These are phyloP conservation scores for Microcebus ravelobensis DNA, from an alignment of 2,113 vertebrate species.

Conservation along the genomic window DNA sequence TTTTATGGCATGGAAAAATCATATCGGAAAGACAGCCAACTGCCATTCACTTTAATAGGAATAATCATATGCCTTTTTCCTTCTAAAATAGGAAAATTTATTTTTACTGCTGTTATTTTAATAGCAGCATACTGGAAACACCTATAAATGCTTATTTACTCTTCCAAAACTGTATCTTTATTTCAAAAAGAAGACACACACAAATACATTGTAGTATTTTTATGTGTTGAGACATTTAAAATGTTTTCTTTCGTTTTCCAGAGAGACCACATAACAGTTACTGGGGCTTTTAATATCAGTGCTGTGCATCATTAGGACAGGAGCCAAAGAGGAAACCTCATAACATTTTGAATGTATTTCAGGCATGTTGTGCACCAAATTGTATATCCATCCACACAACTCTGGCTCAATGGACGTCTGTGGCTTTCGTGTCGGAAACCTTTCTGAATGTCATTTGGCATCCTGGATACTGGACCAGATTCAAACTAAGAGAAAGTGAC, in stretches of 20 bases:
- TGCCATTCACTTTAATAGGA: conserved; percentile 34
- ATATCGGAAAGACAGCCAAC: conserved; percentile 62
- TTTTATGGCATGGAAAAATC: conserved; percentile 66
- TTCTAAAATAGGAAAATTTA: conserved; percentile 36
- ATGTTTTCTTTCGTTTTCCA: not conserved
- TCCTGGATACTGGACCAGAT: not conserved
- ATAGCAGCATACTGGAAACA: not conserved
- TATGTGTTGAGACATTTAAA: not conserved
- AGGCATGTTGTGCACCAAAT: not conserved
- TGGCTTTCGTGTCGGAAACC: not conserved
- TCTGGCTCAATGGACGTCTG: not conserved
- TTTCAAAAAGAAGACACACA: conserved; percentile 5
- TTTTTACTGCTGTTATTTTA: conserved; percentile 54
- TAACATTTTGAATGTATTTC: not conserved
- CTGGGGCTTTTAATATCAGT: not conserved
- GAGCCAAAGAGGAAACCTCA: not conserved
- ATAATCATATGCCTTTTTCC: not conserved
- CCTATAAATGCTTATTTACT: conserved; percentile 2
- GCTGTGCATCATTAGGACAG: not conserved
- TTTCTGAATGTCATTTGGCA: not conserved
- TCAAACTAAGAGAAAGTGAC: not conserved
- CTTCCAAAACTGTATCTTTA: conserved; percentile 27
- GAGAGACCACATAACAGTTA: not conserved
- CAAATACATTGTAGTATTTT: not conserved
- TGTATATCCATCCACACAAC: not conserved